These are phyloP conservation scores for Babylonia areolata DNA, from an alignment of 1,140 invertebrate species.

Conservation along the genomic window DNA sequence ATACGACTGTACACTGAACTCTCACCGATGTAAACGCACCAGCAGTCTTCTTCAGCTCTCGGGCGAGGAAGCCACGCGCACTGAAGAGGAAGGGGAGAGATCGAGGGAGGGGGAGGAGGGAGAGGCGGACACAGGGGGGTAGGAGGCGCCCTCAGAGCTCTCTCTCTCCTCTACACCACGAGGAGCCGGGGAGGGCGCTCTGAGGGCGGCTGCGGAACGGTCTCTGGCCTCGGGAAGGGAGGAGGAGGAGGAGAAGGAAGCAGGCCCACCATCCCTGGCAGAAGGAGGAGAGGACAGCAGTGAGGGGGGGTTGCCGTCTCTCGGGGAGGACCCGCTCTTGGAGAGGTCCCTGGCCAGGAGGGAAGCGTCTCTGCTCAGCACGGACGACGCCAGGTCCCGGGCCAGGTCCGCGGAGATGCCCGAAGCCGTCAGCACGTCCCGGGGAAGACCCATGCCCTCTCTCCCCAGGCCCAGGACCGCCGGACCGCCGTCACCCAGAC, in stretches of 20 bases:
- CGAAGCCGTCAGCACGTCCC: background rate
- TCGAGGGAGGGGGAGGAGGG: background rate
- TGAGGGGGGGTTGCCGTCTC: background rate
- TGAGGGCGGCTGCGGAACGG: background rate
- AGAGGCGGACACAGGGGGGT: background rate
- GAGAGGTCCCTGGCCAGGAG: background rate
- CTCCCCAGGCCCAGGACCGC: background rate
- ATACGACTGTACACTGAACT: background rate
- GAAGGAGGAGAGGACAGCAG: background rate
- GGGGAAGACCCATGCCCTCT: background rate
- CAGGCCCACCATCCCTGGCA: background rate
- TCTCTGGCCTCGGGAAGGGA: background rate
- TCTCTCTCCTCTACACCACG: background rate
- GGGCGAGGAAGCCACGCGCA: background rate
- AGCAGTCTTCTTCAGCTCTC: conserved; percentile 12
- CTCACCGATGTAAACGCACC: background rate
- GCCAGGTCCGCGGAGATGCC: background rate
- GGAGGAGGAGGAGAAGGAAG: background rate
- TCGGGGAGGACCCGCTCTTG: background rate
- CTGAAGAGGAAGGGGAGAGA: background rate
- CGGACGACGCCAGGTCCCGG: background rate
- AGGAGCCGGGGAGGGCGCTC: background rate
- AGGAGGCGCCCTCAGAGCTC: background rate
- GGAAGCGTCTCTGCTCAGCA: background rate
- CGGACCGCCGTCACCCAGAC: background rate